Base-by-base conservation (phyloP, 2,888 invertebrate species). In the Cephus pulcher region DNA sequence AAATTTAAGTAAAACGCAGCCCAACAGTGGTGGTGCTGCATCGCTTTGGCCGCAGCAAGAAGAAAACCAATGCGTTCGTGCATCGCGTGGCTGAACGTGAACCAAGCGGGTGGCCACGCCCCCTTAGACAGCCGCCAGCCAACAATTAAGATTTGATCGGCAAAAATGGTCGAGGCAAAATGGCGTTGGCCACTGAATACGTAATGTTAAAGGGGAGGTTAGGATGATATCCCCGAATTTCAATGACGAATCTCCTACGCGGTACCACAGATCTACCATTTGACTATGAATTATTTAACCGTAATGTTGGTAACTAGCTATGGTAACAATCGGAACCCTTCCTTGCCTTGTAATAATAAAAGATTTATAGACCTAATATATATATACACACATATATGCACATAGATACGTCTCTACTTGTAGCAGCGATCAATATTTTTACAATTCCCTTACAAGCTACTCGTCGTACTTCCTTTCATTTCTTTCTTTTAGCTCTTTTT, bases 61-160 rank as follows among this genome's bases (percentile, higher is more conserved):
- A 88, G 86, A 87, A 88, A 88, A 85, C 84, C 86, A 85, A 88
- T 89, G 89, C 88, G 88, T 89, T 89, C 89, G 90, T 90, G 89
- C 89, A 90, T 90, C 89, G 90, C 90, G 90, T 90, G 90, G 90
- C 89, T 87, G 88, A 89, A 88, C 88, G 88, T 86, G 90, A 90
- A 89, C 56, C 89, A 88, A 87, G 88, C 87, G 33, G 85, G 86
- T 88, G 86, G 86, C 91, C 90, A 90, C 91, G 91, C 91, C 91
- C 87, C 90, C 90, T 87, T 89, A 91, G 90, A 91, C 91, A 90
- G 91, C 91, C 91, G 91, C 91, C 91, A 91, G 91, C 91, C 89
- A 89, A 90, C 91, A 91, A 91, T 91, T 91, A 91, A 91, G 91
- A 91, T 91, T 91, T 91, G 91, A 91, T 91, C 91, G 91, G 90